A percentile compares a stretch with the other conserved stretches of the same genome.
Conservation (phyloP, 2,113 vertebrate species). For the Pteropus alecto region DNA sequence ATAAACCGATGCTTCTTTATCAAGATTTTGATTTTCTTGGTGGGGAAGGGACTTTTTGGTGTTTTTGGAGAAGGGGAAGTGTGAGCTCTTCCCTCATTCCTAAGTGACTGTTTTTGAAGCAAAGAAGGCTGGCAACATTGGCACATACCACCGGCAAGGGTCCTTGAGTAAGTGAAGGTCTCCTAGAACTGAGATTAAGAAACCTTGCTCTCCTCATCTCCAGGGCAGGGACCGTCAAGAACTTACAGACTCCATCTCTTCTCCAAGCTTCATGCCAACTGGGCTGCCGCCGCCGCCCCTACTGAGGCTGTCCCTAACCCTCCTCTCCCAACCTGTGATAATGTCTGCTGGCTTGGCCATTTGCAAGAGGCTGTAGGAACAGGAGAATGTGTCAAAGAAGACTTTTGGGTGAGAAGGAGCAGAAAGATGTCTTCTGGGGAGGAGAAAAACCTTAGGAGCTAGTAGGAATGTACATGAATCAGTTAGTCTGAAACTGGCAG, state of each 20-base stretch:
- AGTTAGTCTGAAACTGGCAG: conserved; percentile 68
- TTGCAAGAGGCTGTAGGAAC: conserved; percentile 51
- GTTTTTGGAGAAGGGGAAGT: conserved; percentile 54
- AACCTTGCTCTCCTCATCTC: conserved; percentile 3
- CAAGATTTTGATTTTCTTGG: conserved; percentile 51
- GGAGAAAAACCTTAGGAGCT: conserved; percentile 43
- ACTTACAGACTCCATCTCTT: conserved; percentile 56
- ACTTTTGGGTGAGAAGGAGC: conserved; percentile 43
- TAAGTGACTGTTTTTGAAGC: conserved; percentile 73
- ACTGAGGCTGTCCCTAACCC: not conserved
- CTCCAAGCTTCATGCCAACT: conserved; percentile 30
- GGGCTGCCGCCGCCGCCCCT: not conserved
- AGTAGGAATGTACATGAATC: conserved; percentile 49
- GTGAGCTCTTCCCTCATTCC: conserved; percentile 16
- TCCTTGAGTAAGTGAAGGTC: conserved; percentile 34
- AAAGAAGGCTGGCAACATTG: conserved; percentile 53
- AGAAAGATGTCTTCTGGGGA: conserved; percentile 42
- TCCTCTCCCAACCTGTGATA: conserved; percentile 9
- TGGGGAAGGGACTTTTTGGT: conserved; percentile 55
- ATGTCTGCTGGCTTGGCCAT: conserved; percentile 31
- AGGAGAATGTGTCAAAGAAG: conserved; percentile 33
- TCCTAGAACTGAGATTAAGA: conserved; percentile 28
- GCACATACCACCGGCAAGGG: conserved; percentile 63
- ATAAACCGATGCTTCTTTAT: conserved; percentile 69
- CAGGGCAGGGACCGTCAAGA: conserved; percentile 22